phyloP scores from a whole-genome alignment of 2,113 vertebrate species.

The Syrmaticus mikado region DNA sequence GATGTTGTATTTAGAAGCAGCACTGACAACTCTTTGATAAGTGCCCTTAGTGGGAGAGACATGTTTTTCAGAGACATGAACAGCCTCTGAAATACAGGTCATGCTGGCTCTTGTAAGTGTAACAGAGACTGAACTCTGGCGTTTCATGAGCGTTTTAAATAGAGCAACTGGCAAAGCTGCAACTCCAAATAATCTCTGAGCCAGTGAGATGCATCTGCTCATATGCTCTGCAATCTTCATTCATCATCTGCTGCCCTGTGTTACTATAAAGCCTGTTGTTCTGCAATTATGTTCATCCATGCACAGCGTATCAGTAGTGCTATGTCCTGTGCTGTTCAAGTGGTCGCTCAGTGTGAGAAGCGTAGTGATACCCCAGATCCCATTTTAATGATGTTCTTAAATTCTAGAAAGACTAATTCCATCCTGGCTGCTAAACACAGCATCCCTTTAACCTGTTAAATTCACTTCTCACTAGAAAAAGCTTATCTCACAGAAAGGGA shows the following conservation, averaged over 20 bases:
- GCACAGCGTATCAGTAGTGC: background rate
- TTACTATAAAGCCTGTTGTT: conserved; percentile 8
- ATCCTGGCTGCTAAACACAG: background rate
- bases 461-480: background rate
- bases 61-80: background rate
- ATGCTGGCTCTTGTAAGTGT: background rate
- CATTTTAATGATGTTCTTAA: background rate
- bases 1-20: background rate
- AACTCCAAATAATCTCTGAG: background rate
- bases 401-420: background rate
- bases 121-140: background rate
- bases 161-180: conserved; percentile 22
- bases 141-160: background rate
- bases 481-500: background rate
- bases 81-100: background rate
- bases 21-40: background rate
- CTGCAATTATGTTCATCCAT: background rate
- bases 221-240: background rate
- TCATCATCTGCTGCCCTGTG: conserved; percentile 44
- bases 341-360: background rate
- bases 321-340: background rate
- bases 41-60: background rate
- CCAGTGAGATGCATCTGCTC: conserved; percentile 38
- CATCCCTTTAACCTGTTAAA: background rate
- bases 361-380: background rate